A percentile compares a stretch with the other conserved stretches of the same genome.
These are phyloP conservation scores for Trididemnum miniatum DNA, from an alignment of 23 tunicate genomes.

Conservation along the genomic window DNA sequence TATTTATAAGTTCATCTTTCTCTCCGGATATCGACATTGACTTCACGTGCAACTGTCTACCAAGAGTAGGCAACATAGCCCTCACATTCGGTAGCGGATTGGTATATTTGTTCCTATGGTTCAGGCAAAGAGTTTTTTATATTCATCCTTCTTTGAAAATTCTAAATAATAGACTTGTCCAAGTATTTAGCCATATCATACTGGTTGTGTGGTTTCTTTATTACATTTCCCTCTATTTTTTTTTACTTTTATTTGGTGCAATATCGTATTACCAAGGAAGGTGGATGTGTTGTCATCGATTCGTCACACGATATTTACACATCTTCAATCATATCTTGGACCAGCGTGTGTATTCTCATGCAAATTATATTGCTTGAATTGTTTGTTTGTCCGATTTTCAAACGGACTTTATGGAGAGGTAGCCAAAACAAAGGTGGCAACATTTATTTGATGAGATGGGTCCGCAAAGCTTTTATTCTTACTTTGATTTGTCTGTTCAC, in stretches of 20 bases:
- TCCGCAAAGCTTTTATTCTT: slow-evolving; percentile 46
- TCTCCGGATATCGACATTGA: too few species aligned
- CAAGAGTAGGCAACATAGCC: neutral
- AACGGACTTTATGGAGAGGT: neutral
- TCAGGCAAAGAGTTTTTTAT: slow-evolving; percentile 66
- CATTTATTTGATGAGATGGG: neutral
- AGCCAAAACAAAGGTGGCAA: neutral
- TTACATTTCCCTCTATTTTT: slow-evolving; percentile 15
- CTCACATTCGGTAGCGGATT: neutral
- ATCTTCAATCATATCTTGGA: too few species aligned
- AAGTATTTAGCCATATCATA: neutral
- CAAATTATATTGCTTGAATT: slow-evolving; percentile 56
- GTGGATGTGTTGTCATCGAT: slow-evolving; percentile 39
- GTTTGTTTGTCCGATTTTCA: slow-evolving; percentile 48
- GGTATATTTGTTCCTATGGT: slow-evolving; percentile 28
- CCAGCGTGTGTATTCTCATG: slow-evolving; percentile 38
- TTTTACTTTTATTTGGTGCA: slow-evolving; percentile 27
- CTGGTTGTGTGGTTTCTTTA: slow-evolving; percentile 21
- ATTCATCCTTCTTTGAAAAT: slow-evolving; percentile 43
- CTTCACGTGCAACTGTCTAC: neutral
- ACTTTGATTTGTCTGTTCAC: slow-evolving; percentile 46
- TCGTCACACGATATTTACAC: too few species aligned
- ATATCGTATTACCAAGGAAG: slow-evolving; percentile 17
- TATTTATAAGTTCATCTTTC: too few species aligned
- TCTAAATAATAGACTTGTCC: slow-evolving; percentile 26